Conservation (phyloP, 2,113 vertebrate species). For the Cranoglanis bouderius region DNA sequence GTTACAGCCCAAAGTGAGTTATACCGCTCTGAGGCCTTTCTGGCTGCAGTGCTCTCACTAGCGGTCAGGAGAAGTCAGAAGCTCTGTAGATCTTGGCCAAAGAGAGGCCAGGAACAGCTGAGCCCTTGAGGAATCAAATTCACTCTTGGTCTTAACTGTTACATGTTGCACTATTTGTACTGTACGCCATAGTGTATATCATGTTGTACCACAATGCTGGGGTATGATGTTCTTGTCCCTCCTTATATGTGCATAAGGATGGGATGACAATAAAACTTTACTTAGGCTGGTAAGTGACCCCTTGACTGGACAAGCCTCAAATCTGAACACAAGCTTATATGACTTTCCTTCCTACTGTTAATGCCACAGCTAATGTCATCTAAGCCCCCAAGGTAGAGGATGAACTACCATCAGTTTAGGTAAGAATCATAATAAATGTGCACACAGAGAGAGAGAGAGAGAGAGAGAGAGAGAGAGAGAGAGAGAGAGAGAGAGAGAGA, state of each 20-base stretch:
- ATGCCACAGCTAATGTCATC: slow-evolving; percentile 44
- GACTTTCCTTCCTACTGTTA: slow-evolving; percentile 49
- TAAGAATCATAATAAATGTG: slow-evolving; percentile 33
- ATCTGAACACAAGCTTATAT: slow-evolving; percentile 48
- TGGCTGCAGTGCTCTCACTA: slow-evolving; percentile 16
- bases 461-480: neutral
- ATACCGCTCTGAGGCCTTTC: slow-evolving; percentile 59
- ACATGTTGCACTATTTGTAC: neutral
- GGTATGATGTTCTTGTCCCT: neutral
- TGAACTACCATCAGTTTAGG: slow-evolving; percentile 33
- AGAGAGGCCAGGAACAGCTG: slow-evolving; percentile 24
- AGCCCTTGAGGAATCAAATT: neutral
- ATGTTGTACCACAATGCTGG: neutral
- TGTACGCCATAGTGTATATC: neutral
- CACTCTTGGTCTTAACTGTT: neutral
- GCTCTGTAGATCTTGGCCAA: slow-evolving; percentile 26
- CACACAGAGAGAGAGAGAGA: neutral
- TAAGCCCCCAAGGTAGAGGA: slow-evolving; percentile 42
- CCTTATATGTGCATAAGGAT: neutral
- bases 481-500: neutral
- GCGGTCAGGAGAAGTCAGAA: slow-evolving; percentile 17
- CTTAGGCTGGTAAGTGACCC: slow-evolving; percentile 34
- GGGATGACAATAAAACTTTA: neutral
- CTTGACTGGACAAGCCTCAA: slow-evolving; percentile 55
- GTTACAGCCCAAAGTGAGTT: slow-evolving; percentile 68